These are phyloP conservation scores for Spea multiplicata DNA, from an alignment of 2,113 vertebrate genomes.

Conservation along the genomic window DNA sequence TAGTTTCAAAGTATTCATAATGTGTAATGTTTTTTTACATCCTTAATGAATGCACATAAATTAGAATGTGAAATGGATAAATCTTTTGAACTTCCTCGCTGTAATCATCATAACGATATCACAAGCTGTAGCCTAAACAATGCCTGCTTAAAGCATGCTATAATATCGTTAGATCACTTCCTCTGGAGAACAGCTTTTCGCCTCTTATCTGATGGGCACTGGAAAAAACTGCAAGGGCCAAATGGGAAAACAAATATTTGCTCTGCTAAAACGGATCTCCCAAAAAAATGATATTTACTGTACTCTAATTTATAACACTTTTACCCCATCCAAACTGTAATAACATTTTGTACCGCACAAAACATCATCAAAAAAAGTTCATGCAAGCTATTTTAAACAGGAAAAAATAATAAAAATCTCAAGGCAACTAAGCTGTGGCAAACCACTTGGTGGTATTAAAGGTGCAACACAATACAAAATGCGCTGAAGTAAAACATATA, in stretches of 20 bases:
- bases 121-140: constrained; percentile 58
- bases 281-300: neutral
- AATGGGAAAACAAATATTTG: constrained; percentile 11
- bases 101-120: constrained; percentile 46
- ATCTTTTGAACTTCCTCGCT: constrained; percentile 10
- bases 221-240: constrained; percentile 33
- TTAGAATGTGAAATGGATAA: constrained; percentile 11
- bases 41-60: constrained; percentile 48
- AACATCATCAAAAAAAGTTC: neutral
- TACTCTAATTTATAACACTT: neutral
- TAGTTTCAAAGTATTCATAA: constrained; percentile 46
- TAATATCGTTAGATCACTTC: constrained; percentile 61
- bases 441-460: no score
- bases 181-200: constrained; percentile 46
- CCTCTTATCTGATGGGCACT: constrained; percentile 53
- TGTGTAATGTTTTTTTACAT: constrained; percentile 45
- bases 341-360: neutral
- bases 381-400: neutral
- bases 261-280: neutral
- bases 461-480: no score
- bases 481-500: no score
- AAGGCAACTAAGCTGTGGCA: no score
- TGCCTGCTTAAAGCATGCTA: constrained; percentile 54
- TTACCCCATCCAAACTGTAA: neutral
- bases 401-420: neutral